Evolutionary conservation across 1,140 invertebrate species (phyloP).

Genomic region (Conus ventricosus): DNA sequence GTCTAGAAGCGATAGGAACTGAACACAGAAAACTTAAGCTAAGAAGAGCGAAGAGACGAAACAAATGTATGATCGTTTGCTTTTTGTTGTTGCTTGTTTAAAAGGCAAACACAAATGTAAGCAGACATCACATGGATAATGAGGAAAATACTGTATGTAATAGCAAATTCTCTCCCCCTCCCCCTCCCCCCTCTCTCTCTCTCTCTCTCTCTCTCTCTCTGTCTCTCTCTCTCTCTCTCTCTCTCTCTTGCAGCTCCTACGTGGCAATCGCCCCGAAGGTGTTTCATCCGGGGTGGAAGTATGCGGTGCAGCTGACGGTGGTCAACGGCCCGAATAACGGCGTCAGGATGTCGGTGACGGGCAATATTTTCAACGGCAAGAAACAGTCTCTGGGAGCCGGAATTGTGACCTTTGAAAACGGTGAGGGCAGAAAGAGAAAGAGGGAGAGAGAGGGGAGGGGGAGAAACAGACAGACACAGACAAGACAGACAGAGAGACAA

Average conservation of each 20-base stretch:
- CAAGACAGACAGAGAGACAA: too few species aligned
- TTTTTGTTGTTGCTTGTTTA: not conserved
- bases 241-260: not conserved
- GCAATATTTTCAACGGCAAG: conserved; percentile 12
- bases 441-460: not conserved
- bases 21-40: too few species aligned
- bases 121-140: not conserved
- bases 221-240: not conserved
- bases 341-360: not conserved
- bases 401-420: not conserved
- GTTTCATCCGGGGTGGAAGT: conserved; percentile 6
- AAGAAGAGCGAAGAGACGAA: too few species aligned
- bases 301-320: not conserved
- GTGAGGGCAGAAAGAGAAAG: not conserved
- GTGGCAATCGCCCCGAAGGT: not conserved
- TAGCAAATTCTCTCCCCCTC: not conserved
- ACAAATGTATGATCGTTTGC: too few species aligned
- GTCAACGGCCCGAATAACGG: not conserved
- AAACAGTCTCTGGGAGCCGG: conserved; percentile 3
- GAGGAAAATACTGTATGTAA: not conserved
- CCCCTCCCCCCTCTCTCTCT: not conserved
- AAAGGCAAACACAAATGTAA: not conserved
- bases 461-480: too few species aligned
- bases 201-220: not conserved
- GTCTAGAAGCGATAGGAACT: too few species aligned